phyloP scores from a whole-genome alignment of 2,113 vertebrate species.

The Alexandromys fortis region DNA sequence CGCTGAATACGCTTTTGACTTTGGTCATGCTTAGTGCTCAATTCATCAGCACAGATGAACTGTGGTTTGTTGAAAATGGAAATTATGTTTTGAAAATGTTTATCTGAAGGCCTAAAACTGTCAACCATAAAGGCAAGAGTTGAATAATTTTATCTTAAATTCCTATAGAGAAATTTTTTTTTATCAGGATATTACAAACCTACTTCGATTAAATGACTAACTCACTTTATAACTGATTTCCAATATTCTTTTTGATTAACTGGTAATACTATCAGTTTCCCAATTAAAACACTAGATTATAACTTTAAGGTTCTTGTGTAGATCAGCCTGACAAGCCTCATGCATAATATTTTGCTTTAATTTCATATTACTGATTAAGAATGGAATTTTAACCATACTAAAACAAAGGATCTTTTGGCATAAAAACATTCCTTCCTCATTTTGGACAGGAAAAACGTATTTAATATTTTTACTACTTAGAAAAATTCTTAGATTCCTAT shows the following conservation, averaged over 20 bases:
- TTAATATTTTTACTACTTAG: constrained; percentile 20
- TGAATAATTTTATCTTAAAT: constrained; percentile 25
- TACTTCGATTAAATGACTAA: not conserved
- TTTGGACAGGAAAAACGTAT: not conserved
- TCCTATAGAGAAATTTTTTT: not conserved
- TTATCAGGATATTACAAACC: constrained; percentile 5
- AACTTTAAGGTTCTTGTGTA: not conserved
- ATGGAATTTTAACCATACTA: not conserved
- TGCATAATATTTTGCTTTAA: constrained; percentile 41
- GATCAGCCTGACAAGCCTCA: not conserved
- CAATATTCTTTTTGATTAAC: constrained; percentile 21
- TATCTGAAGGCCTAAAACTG: not conserved
- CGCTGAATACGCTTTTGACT: not conserved
- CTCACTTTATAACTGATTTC: constrained; percentile 1
- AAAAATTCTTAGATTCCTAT: constrained; percentile 30
- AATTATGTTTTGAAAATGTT: constrained; percentile 39
- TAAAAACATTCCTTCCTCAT: not conserved
- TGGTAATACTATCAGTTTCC: constrained; percentile 18
- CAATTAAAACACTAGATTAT: not conserved
- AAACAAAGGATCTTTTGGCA: constrained; percentile 31
- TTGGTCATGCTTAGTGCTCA: not conserved
- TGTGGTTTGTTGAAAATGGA: not conserved
- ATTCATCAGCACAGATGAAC: not conserved
- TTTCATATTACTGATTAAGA: constrained; percentile 48
- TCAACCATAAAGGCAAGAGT: not conserved